Conservation (phyloP, 2,113 vertebrate genomes). For the Channa argus region DNA sequence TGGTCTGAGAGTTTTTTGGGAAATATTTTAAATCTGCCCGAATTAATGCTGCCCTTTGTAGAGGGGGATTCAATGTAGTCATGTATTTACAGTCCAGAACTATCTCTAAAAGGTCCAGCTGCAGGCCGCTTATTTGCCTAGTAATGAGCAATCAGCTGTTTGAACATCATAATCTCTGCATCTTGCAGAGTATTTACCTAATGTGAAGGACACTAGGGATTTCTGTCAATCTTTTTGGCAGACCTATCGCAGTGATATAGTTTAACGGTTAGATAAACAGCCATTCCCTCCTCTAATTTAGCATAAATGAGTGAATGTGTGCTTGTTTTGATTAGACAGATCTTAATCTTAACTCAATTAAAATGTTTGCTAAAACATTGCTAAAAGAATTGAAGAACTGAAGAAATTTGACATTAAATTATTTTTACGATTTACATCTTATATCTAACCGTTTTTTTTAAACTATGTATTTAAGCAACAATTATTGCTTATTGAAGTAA, state of each 20-base stretch:
- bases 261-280: background rate
- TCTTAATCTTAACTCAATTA: too few species aligned
- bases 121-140: background rate
- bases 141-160: background rate
- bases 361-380: too few species aligned
- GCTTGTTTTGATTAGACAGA: too few species aligned
- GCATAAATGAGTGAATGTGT: too few species aligned
- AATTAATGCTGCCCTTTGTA: background rate
- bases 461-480: too few species aligned
- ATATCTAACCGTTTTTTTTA: too few species aligned
- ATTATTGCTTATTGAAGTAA: background rate
- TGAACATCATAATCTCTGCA: background rate
- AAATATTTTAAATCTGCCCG: slow-evolving; percentile 1
- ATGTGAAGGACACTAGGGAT: background rate
- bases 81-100: background rate
- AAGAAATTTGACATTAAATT: too few species aligned
- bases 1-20: slow-evolving; percentile 1
- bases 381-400: too few species aligned
- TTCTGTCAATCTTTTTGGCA: background rate
- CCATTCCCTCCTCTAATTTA: background rate
- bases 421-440: too few species aligned
- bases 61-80: too few species aligned
- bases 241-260: background rate
- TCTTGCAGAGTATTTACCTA: background rate
- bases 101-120: slow-evolving; percentile 23